Percentiles rank a stretch among this genome's conserved stretches.
These are phyloP conservation scores for Drosophila kambysellisi DNA, from an alignment of 2,888 invertebrate species.

Conservation along the genomic window DNA sequence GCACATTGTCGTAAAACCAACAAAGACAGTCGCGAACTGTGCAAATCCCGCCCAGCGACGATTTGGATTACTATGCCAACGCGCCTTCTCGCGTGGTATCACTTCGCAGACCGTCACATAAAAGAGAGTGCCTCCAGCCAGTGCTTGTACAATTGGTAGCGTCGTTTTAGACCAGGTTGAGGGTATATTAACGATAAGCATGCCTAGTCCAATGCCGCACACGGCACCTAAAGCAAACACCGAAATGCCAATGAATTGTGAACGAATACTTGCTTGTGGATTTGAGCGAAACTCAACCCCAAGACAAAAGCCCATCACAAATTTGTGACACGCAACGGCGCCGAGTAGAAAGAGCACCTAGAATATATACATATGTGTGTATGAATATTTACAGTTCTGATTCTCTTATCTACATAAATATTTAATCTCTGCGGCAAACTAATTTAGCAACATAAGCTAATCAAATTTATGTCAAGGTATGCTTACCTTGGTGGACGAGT, in stretches of 20 bases:
- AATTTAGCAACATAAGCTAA: constrained; percentile 26
- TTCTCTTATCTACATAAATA: constrained; percentile 61
- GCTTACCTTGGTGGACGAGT: constrained; percentile 87
- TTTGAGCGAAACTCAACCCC: constrained; percentile 90
- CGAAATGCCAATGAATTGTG: constrained; percentile 87
- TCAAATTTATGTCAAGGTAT: constrained; percentile 39
- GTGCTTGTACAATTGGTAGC: constrained; percentile 88
- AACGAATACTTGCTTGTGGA: constrained; percentile 78
- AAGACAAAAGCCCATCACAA: constrained; percentile 92
- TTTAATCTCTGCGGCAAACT: constrained; percentile 52
- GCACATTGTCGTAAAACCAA: constrained; percentile 89
- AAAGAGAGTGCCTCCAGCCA: constrained; percentile 91
- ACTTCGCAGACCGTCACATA: constrained; percentile 93
- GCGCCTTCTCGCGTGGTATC: constrained; percentile 90
- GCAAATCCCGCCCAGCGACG: constrained; percentile 87
- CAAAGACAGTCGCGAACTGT: constrained; percentile 87
- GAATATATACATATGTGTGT: constrained; percentile 54
- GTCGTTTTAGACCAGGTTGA: constrained; percentile 85
- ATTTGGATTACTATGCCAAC: constrained; percentile 88
- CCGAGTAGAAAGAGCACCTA: constrained; percentile 89
- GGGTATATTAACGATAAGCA: constrained; percentile 87
- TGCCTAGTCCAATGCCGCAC: constrained; percentile 89
- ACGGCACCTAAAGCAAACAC: constrained; percentile 90
- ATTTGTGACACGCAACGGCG: constrained; percentile 92
- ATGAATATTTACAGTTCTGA: constrained; percentile 24